Evolutionary conservation across 2,113 vertebrate genomes (phyloP), one percentile per base, ranked within the genome.

Genomic region (Poeciliopsis retropinna): DNA sequence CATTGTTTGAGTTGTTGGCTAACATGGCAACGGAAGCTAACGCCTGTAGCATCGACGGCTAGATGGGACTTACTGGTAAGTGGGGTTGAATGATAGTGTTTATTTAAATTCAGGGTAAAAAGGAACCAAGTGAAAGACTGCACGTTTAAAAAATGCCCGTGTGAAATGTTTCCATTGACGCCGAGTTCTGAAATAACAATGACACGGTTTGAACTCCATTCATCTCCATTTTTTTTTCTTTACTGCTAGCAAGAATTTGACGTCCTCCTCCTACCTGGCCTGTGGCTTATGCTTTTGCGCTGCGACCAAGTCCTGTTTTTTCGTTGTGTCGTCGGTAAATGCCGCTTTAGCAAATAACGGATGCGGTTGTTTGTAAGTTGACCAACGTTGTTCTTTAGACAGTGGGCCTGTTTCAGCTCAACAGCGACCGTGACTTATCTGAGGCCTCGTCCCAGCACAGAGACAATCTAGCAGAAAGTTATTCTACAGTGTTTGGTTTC

Each of bases 1-100:
- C 90, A 93, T 93, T 93, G 92, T 93, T 93, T 93, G 85, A 88
- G 85, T 86, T 88, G 90, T 80, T 83, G 85, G 89, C 90, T 91
- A 89, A 84, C 91, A 91, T 89, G 90, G 86, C 90, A 91, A 90
- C 87, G 76, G 60, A 34, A 75, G 81, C 82, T 93, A 85, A 34
- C 29, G 39, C 3, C 74, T 80, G 73, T 76, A 82, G 73, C 81
- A 82, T 76, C 76, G 70, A 76, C 71, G 73, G 82, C 32, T 88
- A 75, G 75, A 0, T 30, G 13, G 63, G 32, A 2, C 69, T 64
- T 73, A 73, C 64, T 22, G 84, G 82, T 89, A 71, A 84, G 88
- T n/a, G 28, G 10, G 2, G 8, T 76, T 75, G 3, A 41, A 44
- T 15, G 29, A 31, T 13, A 10, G 27, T 1, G 11, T 51, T 0